Base-by-base conservation (phyloP, 2,113 vertebrate genomes). In the Asarcornis scutulata region DNA sequence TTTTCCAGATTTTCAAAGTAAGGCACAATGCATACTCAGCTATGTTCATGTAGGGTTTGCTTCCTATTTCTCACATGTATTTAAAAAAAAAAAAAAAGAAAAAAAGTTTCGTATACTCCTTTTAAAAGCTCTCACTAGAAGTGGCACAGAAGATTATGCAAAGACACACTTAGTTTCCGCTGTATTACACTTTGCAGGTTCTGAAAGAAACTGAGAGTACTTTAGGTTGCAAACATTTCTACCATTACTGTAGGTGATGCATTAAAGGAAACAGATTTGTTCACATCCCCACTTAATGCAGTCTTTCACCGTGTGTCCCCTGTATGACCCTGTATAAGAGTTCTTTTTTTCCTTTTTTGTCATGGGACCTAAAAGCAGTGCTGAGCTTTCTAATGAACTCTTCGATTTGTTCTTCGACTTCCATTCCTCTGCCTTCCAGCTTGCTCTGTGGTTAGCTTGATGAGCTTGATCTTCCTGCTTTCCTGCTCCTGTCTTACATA, bases 231-330 rank as follows among this genome's bases (percentile, higher is more conserved):
- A 93, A 86, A 75, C 89, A 21, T 86, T 88, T 83, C 62, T 81
- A 26, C 82, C 60, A 40, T 91, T 93, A 91, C 71, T 52, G 81
- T 42, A 78, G 53, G 56, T 96, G 79, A 94, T 96, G 80, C 86
- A 94, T 96, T 96, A 97, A 89, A 91, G 27, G 77, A 94, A 97
- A 71, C 26, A 59, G 77, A 91, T 89, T 93, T 80, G 32, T 92
- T 95, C 95, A 63, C 86, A 92, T 95, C 81, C 91, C 74, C 67
- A 59, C 83, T 95, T 91, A 96, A 96, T 96, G 93, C 71, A 96
- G 90, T 22, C 38, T 95, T 97, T 75, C 66, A 15, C 68, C 14
- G 48, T 29, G 5, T 88, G 76, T 63, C 77, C 91, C 62, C 90
- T 50, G 22, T 48, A 85, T 91, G 90, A 97, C 89, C 83, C 27